These are phyloP conservation scores for Micromesistius poutassou DNA, from an alignment of 2,797 vertebrate species.

Conservation along the genomic window DNA sequence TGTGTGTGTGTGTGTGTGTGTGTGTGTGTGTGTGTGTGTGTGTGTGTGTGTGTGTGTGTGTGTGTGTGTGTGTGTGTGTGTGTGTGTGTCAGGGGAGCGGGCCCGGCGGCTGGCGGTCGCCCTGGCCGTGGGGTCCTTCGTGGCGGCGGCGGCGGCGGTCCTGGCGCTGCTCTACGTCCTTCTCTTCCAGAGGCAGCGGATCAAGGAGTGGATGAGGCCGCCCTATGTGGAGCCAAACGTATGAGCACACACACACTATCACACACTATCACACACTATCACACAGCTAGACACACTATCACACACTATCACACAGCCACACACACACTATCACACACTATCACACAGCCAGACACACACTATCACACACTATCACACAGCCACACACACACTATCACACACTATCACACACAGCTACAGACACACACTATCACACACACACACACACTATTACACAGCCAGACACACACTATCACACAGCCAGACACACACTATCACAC, in stretches of 20 bases:
- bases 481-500: not conserved
- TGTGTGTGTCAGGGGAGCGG: not conserved
- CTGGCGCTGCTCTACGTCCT: not conserved
- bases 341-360: too few relatives aligned
- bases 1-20: not conserved
- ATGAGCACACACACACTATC: slow-evolving; percentile 8
- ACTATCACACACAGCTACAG: too few relatives aligned
- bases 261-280: too few relatives aligned
- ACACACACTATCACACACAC: too few relatives aligned
- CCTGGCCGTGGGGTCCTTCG: not conserved
- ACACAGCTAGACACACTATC: too few relatives aligned
- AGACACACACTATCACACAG: too few relatives aligned
- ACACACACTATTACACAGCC: too few relatives aligned
- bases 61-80: not conserved
- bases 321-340: too few relatives aligned
- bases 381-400: too few relatives aligned
- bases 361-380: too few relatives aligned
- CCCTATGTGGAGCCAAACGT: slow-evolving; percentile 8
- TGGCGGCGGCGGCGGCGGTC: accelerated
- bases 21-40: too few relatives aligned
- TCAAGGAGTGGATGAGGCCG: slow-evolving; percentile 34
- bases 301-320: too few relatives aligned
- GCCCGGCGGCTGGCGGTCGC: not conserved
- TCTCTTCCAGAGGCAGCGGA: not conserved
- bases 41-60: not conserved